Base-by-base conservation (phyloP, 2,113 vertebrate genomes). In the Gopherus flavomarginatus region DNA sequence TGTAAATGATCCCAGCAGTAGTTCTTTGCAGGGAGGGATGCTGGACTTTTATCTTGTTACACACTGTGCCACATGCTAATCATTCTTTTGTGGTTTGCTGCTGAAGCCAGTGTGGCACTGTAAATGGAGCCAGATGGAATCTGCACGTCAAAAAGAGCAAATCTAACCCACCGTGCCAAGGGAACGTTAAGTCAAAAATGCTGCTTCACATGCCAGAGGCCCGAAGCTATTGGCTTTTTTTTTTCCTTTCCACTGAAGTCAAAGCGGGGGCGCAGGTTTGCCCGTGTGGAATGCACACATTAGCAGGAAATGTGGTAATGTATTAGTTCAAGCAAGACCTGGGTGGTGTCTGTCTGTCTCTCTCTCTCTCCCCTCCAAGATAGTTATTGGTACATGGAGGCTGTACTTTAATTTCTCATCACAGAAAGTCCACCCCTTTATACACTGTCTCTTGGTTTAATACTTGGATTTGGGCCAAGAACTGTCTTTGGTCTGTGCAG, bases 1-100 rank as follows among this genome's bases (percentile, higher is more conserved):
- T 95, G 95, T 97, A 96, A 95, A 97, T 94, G 94, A 79, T 94
- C 95, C 92, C 94, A 97, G 97, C 95, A 92, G 95, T 89, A 50
- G 97, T 93, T 97, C 95, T 97, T 96, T 89, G 85, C 93, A 93
- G 26, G 11, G 52, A n/a, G 35, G 52, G 21, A 22, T 53, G 81
- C 19, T 38, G 95, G 93, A 91, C 95, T 93, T 97, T 97, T 96
- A 93, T 94, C 56, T 87, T 91, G 92, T 88, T 24, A 4, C 88
- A 89, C 86, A 4, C 65, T 53, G 91, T 88, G 81, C 94, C 96
- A 95, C 94, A 50, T 49, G 84, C 93, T 96, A 93, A 96, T 97
- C 94, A 85, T 95, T 96, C 96, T 95, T 90, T 44, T 86, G 92
- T 69, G 59, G 79, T 79, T 92, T 90, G 94, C 91, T 91, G 84